phyloP scores from a whole-genome alignment of 2,113 vertebrate genomes.

The Guaruba guarouba region DNA sequence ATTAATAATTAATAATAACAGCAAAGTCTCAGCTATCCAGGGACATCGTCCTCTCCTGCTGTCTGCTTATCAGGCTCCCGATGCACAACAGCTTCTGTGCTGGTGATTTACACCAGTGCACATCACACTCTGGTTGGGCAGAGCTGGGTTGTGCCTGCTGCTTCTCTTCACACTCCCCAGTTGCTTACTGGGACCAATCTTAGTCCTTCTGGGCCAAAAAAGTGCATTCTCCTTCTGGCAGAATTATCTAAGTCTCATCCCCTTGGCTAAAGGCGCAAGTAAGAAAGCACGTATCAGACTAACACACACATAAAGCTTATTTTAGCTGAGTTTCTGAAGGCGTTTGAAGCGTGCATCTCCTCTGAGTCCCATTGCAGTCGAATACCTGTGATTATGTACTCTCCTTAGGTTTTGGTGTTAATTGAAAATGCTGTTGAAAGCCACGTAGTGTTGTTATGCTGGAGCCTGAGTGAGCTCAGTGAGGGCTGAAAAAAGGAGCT shows the following conservation, averaged over 20 bases:
- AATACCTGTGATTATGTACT: neutral
- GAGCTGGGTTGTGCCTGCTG: fast-evolving
- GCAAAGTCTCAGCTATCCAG: neutral
- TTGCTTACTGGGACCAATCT: neutral
- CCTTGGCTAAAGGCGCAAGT: neutral
- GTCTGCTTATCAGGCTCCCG: neutral
- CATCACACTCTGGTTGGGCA: neutral
- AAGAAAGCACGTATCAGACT: neutral
- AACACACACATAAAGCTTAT: neutral
- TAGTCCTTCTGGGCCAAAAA: neutral
- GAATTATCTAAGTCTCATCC: fast-evolving
- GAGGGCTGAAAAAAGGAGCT: neutral
- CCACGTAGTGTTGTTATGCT: neutral
- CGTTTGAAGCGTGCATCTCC: neutral
- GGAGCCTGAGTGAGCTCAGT: neutral
- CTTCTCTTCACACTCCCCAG: neutral
- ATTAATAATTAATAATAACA: neutral
- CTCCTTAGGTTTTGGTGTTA: slow-evolving; percentile 40
- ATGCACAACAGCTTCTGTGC: neutral
- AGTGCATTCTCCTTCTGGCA: neutral
- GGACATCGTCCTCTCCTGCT: neutral
- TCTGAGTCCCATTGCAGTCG: neutral
- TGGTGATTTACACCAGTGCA: fast-evolving
- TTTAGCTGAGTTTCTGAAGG: neutral
- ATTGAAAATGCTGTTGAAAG: slow-evolving; percentile 54